Evolutionary conservation across 2,113 vertebrate species (phyloP).

Genomic region (Copsychus sechellarum): DNA sequence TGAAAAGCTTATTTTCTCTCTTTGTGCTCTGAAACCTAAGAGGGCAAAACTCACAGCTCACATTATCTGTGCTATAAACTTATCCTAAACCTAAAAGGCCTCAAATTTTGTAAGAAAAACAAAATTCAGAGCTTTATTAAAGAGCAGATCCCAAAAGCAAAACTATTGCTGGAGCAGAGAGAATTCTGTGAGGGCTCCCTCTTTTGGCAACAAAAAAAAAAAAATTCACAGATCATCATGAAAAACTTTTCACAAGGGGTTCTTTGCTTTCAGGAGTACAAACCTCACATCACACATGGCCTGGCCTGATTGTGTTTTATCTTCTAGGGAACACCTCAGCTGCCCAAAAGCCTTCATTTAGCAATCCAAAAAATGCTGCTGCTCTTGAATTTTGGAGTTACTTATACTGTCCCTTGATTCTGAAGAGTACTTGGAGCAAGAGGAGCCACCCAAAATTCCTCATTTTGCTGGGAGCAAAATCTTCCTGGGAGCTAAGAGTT

Average conservation of each 20-base stretch:
- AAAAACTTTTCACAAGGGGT: neutral
- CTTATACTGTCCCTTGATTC: neutral
- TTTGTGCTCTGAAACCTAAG: neutral
- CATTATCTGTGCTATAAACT: neutral
- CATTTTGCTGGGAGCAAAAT: neutral
- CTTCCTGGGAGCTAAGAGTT: neutral
- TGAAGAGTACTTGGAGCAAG: neutral
- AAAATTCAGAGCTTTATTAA: neutral
- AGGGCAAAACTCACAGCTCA: neutral
- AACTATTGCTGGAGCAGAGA: neutral
- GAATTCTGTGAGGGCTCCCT: constrained; percentile 61
- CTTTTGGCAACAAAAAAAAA: constrained; percentile 47
- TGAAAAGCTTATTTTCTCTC: neutral
- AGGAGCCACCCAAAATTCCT: neutral
- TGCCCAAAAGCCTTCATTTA: neutral
- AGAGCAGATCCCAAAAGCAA: neutral
- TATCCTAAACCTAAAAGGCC: neutral
- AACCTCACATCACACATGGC: neutral
- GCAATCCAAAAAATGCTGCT: neutral
- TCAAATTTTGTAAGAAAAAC: neutral
- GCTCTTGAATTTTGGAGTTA: neutral
- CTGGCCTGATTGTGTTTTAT: neutral
- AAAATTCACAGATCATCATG: neutral
- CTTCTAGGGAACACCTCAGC: neutral
- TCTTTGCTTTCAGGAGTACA: neutral